Conservation (phyloP, 2,113 vertebrate species). For the Alethe diademata region DNA sequence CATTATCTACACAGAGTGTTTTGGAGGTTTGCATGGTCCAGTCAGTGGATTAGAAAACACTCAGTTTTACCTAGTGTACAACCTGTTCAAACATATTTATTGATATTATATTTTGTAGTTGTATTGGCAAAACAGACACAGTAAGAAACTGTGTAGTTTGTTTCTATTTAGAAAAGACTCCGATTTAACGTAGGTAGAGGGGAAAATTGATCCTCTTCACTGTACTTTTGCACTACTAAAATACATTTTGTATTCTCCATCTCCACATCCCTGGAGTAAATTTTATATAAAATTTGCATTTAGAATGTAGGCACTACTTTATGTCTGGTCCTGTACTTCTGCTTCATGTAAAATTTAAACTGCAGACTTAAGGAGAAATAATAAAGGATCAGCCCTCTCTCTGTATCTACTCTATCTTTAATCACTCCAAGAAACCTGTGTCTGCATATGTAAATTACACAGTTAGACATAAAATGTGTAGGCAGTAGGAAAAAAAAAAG, state of each 20-base stretch:
- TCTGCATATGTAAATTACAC: neutral
- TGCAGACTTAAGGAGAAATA: neutral
- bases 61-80: neutral
- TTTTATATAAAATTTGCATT: constrained; percentile 13
- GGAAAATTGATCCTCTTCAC: neutral
- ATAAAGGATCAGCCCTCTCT: neutral
- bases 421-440: neutral
- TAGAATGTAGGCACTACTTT: neutral
- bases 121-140: neutral
- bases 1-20: neutral
- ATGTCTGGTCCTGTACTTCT: neutral
- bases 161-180: neutral
- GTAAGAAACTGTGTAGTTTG: neutral
- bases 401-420: neutral
- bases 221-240: neutral
- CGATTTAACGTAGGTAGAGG: neutral
- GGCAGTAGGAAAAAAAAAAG: neutral
- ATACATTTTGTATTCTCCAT: neutral
- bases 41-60: neutral
- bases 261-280: neutral
- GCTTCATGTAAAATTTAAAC: constrained; percentile 30
- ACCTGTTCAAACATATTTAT: neutral
- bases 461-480: neutral
- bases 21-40: neutral
- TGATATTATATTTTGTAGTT: neutral